Evolutionary conservation across 2,797 vertebrate species (phyloP), one percentile per base, ranked within the genome.

Genomic region (Tamandua tetradactyla): DNA sequence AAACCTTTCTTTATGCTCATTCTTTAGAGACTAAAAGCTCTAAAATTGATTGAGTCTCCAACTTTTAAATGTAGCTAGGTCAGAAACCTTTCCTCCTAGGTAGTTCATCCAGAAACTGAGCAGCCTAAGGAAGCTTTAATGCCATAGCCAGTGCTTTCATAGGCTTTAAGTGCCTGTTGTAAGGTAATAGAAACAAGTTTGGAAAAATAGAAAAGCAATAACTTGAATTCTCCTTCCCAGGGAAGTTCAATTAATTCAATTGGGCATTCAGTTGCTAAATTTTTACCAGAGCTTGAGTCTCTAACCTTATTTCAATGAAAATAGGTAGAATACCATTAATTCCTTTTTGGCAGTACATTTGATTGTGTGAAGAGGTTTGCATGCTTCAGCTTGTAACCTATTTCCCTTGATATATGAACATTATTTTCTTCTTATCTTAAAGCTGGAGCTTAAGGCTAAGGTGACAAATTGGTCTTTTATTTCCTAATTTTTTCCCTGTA

Each of bases 231-330:
- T 95, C 27, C 71, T 95, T 96, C 91, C 95, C 32, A 30, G 64
- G 72, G 37, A 96, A 91, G 81, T 94, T 96, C 91, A 95, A 92
- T 96, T 96, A 94, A 96, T 96, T 96, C 94, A 95, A 80, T 64
- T 95, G 94, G 78, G 22, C 87, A 78, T 94, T 96, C 87, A 79
- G 83, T 68, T 84, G 78, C 89, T 94, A 94, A 85, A 96, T 85
- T 97, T 95, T 95, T 83, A 93, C 93, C 78, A 90, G 84, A 94
- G 75, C 57, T 64, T 4, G 44, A 95, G 91, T 94, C 83, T 93
- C 95, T 97, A 96, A 96, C 64, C 64, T 95, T 94, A 95, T 96
- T 96, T 94, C 90, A 94, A 35, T 96, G 89, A 97, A 97, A 97
- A 97, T 95, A 95, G 95, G 68, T 84, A 95, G 92, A 96, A 94